These are phyloP conservation scores for Camponotus floridanus DNA, from an alignment of 1,140 invertebrate genomes.

Conservation along the genomic window DNA sequence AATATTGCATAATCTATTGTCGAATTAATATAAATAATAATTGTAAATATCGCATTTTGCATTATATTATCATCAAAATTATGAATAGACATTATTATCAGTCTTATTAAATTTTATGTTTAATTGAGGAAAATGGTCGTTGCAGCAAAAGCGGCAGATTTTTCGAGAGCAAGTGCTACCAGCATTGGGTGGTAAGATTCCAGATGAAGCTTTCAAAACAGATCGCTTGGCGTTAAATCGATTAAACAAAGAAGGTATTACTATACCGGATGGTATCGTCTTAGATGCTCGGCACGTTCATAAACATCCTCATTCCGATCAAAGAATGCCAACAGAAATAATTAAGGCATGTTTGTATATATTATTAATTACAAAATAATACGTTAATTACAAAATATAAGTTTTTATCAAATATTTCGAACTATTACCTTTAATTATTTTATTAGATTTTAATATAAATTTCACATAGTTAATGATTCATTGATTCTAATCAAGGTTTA, in stretches of 20 bases:
- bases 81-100: no score
- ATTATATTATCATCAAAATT: background rate
- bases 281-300: constrained; percentile 84
- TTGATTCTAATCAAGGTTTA: constrained; percentile 76
- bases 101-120: background rate
- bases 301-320: constrained; percentile 78
- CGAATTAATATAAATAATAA: background rate
- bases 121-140: constrained; percentile 51
- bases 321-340: constrained; percentile 76
- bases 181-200: constrained; percentile 89
- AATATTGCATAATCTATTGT: background rate
- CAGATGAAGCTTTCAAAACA: constrained; percentile 88
- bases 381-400: no score
- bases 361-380: background rate
- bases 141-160: constrained; percentile 88
- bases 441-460: background rate
- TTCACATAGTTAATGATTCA: background rate
- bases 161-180: constrained; percentile 89
- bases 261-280: constrained; percentile 88
- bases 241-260: constrained; percentile 89
- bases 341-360: constrained; percentile 77
- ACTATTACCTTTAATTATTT: background rate
- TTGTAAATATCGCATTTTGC: background rate
- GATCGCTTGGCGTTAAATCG: constrained; percentile 88
- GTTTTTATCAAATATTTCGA: background rate